Conservation (phyloP, 2,797 vertebrate species). For the Lycodopsis pacificus region DNA sequence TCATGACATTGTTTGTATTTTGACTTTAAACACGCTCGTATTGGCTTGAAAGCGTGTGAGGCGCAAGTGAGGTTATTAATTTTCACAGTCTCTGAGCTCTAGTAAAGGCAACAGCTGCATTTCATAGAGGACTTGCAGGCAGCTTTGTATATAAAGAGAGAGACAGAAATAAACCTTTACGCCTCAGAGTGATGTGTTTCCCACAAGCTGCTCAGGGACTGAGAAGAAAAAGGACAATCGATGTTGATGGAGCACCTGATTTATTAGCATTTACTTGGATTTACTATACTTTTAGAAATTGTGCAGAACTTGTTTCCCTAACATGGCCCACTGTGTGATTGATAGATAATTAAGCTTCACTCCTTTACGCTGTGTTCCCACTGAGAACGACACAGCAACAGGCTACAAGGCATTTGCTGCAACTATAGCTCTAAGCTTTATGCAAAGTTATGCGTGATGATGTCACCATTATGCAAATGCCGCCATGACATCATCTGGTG, state of each 20-base stretch:
- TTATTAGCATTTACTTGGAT: neutral
- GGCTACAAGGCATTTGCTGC: neutral
- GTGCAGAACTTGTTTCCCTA: neutral
- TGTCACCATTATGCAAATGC: neutral
- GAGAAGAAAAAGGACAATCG: slow-evolving; percentile 10
- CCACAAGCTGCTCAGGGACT: slow-evolving; percentile 40
- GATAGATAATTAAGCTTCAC: no score
- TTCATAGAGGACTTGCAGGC: slow-evolving; percentile 62
- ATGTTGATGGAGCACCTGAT: slow-evolving; percentile 1
- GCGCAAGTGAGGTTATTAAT: slow-evolving; percentile 79
- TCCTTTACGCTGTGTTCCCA: no score
- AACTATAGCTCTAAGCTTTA: neutral
- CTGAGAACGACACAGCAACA: no score
- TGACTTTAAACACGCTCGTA: slow-evolving; percentile 69
- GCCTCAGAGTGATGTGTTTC: slow-evolving; percentile 38
- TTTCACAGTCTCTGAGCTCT: slow-evolving; percentile 66
- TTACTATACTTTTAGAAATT: neutral
- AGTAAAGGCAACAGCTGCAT: slow-evolving; percentile 74
- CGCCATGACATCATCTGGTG: neutral
- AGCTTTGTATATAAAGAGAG: slow-evolving; percentile 62
- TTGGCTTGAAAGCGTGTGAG: slow-evolving; percentile 62
- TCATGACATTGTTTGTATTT: slow-evolving; percentile 70
- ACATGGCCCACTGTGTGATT: neutral
- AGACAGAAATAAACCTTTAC: slow-evolving; percentile 61
- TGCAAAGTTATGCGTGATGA: neutral